These are phyloP conservation scores for Lontra canadensis DNA, from an alignment of 2,113 vertebrate genomes.

Conservation along the genomic window DNA sequence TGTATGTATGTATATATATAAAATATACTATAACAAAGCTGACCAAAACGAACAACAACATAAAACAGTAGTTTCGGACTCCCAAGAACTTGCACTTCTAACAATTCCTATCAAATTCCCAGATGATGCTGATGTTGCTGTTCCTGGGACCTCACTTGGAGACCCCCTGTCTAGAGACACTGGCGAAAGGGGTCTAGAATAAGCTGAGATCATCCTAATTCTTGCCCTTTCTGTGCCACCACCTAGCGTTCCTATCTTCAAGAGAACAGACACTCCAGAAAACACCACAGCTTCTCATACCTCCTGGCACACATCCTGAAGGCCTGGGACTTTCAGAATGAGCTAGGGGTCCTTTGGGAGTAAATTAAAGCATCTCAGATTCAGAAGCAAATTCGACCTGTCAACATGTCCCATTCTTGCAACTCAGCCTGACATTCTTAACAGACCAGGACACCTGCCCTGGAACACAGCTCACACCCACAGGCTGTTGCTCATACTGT, in stretches of 20 bases:
- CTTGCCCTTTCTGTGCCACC: neutral
- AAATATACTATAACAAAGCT: neutral
- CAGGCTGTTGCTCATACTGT: neutral
- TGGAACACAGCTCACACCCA: neutral
- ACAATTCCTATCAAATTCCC: neutral
- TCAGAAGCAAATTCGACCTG: neutral
- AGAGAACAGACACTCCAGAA: neutral
- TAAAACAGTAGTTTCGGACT: neutral
- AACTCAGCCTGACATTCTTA: neutral
- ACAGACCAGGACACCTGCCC: neutral
- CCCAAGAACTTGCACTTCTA: neutral
- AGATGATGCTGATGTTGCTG: neutral
- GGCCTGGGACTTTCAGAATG: neutral
- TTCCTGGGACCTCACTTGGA: neutral
- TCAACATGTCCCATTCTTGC: neutral
- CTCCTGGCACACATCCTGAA: neutral
- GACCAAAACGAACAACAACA: neutral
- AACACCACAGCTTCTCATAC: neutral
- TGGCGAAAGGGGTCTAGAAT: neutral
- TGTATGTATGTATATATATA: neutral
- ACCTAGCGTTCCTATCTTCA: neutral
- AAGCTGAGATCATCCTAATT: neutral
- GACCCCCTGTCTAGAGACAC: neutral
- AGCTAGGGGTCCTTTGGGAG: neutral
- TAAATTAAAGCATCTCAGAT: neutral